Percentiles rank a stretch among this genome's conserved stretches.
Evolutionary conservation across 2,888 invertebrate genomes (phyloP).

Genomic region (Campoplex nolae): DNA sequence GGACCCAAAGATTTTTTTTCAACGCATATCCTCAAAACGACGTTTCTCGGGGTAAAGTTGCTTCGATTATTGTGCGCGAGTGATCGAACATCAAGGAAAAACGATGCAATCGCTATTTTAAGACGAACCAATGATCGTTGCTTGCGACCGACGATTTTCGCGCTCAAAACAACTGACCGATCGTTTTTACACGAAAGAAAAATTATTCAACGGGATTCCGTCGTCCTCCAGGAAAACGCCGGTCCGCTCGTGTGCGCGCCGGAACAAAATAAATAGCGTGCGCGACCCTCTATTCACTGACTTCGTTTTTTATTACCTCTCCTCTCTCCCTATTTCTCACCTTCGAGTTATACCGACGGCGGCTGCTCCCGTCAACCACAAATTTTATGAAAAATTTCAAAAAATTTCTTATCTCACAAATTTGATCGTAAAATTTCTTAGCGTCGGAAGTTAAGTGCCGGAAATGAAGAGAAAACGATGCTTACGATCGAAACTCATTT

Average conservation of each 20-base stretch:
- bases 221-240: not conserved
- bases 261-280: slow-evolving; percentile 4
- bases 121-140: not conserved
- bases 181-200: not conserved
- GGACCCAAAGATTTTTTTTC: not conserved
- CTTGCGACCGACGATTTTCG: not conserved
- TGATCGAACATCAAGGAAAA: not conserved
- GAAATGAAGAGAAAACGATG: not conserved
- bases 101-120: not conserved
- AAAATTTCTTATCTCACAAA: too few species aligned
- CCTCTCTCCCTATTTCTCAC: not conserved
- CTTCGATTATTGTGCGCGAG: not conserved
- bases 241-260: not conserved
- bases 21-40: not conserved
- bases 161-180: not conserved
- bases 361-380: not conserved
- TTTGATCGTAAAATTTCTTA: too few species aligned
- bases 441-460: too few species aligned
- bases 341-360: slow-evolving; percentile 26
- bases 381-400: not conserved
- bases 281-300: not conserved
- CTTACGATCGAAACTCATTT: not conserved
- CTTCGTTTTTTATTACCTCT: not conserved
- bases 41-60: not conserved
- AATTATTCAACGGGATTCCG: not conserved